Evolutionary conservation across 2,888 invertebrate genomes (phyloP), one percentile per base, ranked within the genome.

Genomic region (Cremastinae sp.): DNA sequence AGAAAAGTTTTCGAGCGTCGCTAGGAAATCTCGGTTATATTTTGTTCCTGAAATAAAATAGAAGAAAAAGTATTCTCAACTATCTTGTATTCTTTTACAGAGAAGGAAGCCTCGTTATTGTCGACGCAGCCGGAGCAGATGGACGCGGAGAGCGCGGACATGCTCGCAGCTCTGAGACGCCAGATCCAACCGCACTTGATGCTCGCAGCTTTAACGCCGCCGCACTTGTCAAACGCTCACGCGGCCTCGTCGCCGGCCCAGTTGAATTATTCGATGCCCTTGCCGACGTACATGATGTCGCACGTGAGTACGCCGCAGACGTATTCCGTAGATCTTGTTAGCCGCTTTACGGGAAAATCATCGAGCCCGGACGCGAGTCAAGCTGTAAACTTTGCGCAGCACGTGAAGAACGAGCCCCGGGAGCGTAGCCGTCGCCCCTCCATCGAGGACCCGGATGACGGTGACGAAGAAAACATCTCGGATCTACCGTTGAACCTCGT

Each of bases 401-500:
- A 87, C 76, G 82, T 87, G 16, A 89, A 90, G 73, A 73, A 78
- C 39, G 87, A 89, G 65, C 83, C 83, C 55, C 86, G 85, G 78
- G 86, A 88, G 55, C 82, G 84, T 53, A 82, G 85, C 45, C 78
- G 79, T 77, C 81, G 70, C 61, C 76, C 72, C 39, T 83, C 83
- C 28, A 83, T 84, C 71, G 85, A 84, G 12, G 87, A 88, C 81
- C 47, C 86, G 83, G 66, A 87, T 16, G 91, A 91, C 59, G 91
- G 86, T 14, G 90, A 91, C 71, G 91, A 91, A 75, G 92, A 92
- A 65, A 91, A 91, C 82, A 90, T 91, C 79, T 89, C 91, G 82
- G 94, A 94, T 81, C 92, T 93, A 81, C 94, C 94, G 10, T 89
- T 94, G 75, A 94, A 94, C 90, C 90, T 94, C 79, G 94, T 94